Conservation (phyloP, 2,888 invertebrate species). For the Microdon myrmicae region DNA sequence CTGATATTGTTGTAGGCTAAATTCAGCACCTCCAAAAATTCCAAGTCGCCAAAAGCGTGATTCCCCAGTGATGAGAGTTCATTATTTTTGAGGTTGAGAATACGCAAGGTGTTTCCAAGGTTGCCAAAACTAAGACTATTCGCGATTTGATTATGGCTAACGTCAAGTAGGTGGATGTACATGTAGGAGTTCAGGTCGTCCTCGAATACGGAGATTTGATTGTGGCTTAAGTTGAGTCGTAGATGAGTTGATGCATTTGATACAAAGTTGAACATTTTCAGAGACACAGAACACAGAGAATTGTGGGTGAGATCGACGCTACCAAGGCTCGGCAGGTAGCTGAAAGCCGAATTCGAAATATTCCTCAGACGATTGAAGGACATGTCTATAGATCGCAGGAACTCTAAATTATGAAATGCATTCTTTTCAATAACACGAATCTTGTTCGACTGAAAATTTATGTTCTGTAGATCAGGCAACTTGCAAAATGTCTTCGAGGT, state of each 20-base stretch:
- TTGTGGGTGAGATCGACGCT: conserved; percentile 85
- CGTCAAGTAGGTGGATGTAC: conserved; percentile 76
- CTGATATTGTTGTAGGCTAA: conserved; percentile 80
- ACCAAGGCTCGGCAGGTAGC: conserved; percentile 79
- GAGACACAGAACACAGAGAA: conserved; percentile 75
- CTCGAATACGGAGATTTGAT: conserved; percentile 67
- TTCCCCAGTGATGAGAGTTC: conserved; percentile 76
- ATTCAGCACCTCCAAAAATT: conserved; percentile 78
- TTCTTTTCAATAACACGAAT: conserved; percentile 76
- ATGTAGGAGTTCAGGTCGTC: conserved; percentile 67
- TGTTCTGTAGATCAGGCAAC: conserved; percentile 78
- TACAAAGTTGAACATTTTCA: conserved; percentile 76
- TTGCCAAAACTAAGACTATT: conserved; percentile 76
- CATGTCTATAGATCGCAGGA: conserved; percentile 83
- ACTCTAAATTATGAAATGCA: conserved; percentile 81
- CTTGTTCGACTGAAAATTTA: conserved; percentile 83
- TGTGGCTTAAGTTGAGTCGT: conserved; percentile 80
- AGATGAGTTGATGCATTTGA: conserved; percentile 75
- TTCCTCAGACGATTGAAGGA: conserved; percentile 82
- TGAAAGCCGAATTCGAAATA: conserved; percentile 79
- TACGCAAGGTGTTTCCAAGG: conserved; percentile 73
- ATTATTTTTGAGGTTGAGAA: conserved; percentile 80
- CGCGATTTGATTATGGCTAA: conserved; percentile 75
- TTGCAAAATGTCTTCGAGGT: conserved; percentile 77
- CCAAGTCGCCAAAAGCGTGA: conserved; percentile 79